Evolutionary conservation across 53 echinoderm and acorn worm species (phyloP), one percentile per base, ranked within the genome.

Genomic region (Holothuria scabra): DNA sequence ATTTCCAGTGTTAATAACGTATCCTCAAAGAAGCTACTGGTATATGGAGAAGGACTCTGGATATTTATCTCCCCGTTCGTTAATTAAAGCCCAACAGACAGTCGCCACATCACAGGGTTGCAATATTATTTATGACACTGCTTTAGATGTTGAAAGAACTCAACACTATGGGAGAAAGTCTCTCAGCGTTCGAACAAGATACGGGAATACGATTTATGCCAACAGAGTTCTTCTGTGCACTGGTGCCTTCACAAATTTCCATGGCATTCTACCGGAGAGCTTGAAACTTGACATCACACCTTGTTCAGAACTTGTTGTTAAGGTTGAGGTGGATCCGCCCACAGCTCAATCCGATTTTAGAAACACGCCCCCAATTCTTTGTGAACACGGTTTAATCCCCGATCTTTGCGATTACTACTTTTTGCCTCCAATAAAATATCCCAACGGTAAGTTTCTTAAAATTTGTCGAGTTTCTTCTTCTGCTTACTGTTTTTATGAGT

Each of bases 231-330:
- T 90, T 5, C 76, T 90, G 1, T 74, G 80, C 37, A 83, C 90
- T 62, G 87, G 90, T 4, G 83, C 83, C 34, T 90, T 87, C 46
- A 87, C 84, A 28, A 87, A 87, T 60, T 71, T 82, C 19, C 56
- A 82, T 20, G n/a, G 46, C 13, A 64, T 87, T 58, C 56, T 87
- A 18, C 87, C 87, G 13, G 44, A 68, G 14, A 78, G 81, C 23
- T 9, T 59, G 61, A 80, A 87, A 30, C 67, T 90, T 19, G 95
- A 95, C 52, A 31, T 85, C 5, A 44, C 14, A 28, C 35, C 82
- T 0, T 74, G 79, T 19, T 67, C 94, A 5, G 86, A 89, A 41
- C 80, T 67, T 22, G 84, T 66, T 19, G 84, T 89, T 2, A 48
- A 86, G 57, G 46, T 84, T 3, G 91, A 94, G 55, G 55, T 92